Evolutionary conservation across 2,888 invertebrate genomes (phyloP).

Genomic region (Drosophila mulleri): DNA sequence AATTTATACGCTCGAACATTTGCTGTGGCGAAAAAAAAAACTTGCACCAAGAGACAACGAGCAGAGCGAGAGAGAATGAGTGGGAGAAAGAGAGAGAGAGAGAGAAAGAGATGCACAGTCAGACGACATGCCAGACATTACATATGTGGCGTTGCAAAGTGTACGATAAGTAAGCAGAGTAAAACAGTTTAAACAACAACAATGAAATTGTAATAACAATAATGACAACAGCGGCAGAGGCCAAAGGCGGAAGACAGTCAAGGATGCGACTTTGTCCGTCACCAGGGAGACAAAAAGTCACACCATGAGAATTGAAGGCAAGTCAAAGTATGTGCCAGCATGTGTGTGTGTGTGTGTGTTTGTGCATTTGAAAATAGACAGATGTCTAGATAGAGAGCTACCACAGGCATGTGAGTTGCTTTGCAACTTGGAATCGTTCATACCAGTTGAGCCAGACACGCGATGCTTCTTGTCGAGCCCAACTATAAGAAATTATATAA

Average conservation of each 20-base stretch:
- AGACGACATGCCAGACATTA: slow-evolving; percentile 39
- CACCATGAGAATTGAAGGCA: slow-evolving; percentile 46
- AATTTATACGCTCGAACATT: slow-evolving; percentile 58
- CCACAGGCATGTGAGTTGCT: slow-evolving; percentile 26
- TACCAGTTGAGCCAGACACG: slow-evolving; percentile 18
- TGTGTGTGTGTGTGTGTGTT: slow-evolving; percentile 9
- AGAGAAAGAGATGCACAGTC: slow-evolving; percentile 4
- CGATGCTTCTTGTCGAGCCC: neutral
- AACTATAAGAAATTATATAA: slow-evolving; percentile 3
- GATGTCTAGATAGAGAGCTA: slow-evolving; percentile 26
- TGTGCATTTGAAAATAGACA: slow-evolving; percentile 36
- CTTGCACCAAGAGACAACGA: slow-evolving; percentile 11
- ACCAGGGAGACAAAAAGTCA: slow-evolving; percentile 48
- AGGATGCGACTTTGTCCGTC: slow-evolving; percentile 49
- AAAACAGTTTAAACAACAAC: slow-evolving; percentile 50
- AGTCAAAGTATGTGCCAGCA: slow-evolving; percentile 20
- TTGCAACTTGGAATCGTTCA: slow-evolving; percentile 32
- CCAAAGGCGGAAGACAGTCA: slow-evolving; percentile 28
- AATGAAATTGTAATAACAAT: slow-evolving; percentile 67
- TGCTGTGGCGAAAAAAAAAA: slow-evolving; percentile 41
- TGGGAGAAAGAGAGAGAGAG: slow-evolving; percentile 2
- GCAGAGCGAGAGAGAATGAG: neutral
- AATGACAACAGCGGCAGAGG: slow-evolving; percentile 50
- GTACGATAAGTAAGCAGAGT: slow-evolving; percentile 62
- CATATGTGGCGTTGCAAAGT: slow-evolving; percentile 60